phyloP scores from a whole-genome alignment of 1,140 invertebrate genomes.

The Scaptomyza montana region DNA sequence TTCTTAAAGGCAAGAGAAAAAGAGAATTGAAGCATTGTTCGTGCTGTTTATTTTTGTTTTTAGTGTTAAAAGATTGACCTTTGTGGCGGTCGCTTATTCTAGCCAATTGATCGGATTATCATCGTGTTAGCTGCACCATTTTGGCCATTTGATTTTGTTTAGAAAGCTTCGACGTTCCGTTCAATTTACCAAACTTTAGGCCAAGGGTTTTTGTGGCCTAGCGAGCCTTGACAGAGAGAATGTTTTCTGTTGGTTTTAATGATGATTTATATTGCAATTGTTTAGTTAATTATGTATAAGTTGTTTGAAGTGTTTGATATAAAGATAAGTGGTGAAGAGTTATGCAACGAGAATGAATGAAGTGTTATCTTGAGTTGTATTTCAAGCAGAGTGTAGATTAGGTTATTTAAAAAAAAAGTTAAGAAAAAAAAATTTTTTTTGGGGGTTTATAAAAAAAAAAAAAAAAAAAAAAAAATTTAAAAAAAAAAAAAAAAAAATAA shows the following conservation, averaged over 20 bases:
- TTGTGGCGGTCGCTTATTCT: slow-evolving; percentile 49
- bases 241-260: slow-evolving; percentile 30
- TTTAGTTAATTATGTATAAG: slow-evolving; percentile 25
- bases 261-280: slow-evolving; percentile 66
- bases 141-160: slow-evolving; percentile 16
- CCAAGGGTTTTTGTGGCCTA: not conserved
- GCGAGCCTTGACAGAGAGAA: slow-evolving; percentile 14
- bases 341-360: too few species aligned
- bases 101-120: slow-evolving; percentile 77
- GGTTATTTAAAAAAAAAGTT: too few species aligned
- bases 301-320: slow-evolving; percentile 52
- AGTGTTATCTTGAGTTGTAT: too few species aligned
- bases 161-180: slow-evolving; percentile 64
- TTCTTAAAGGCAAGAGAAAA: not conserved
- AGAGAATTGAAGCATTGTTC: slow-evolving; percentile 14
- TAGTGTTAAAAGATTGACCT: slow-evolving; percentile 78
- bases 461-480: too few species aligned
- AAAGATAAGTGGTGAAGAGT: slow-evolving; percentile 49
- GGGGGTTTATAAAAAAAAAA: too few species aligned
- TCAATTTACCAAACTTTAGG: slow-evolving; percentile 71
- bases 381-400: too few species aligned
- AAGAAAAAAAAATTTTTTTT: too few species aligned
- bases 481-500: too few species aligned
- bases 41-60: slow-evolving; percentile 61
- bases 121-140: slow-evolving; percentile 70